These are phyloP conservation scores for Boloria selene DNA, from an alignment of 2,888 invertebrate species.

Conservation along the genomic window DNA sequence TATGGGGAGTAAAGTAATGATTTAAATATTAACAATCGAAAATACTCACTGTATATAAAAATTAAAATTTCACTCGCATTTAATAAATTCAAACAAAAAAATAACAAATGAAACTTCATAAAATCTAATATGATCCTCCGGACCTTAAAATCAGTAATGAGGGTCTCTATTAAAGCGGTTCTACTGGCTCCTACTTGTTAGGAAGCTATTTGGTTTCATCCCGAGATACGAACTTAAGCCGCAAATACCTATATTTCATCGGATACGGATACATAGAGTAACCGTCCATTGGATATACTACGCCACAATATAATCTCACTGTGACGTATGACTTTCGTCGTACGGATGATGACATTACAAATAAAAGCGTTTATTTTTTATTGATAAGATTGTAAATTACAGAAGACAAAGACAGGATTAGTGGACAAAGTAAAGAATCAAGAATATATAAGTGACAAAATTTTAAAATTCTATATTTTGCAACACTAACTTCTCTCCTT, in stretches of 20 bases:
- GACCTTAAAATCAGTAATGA: slow-evolving; percentile 32
- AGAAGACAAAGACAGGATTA: too few relatives aligned
- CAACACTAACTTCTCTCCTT: too few relatives aligned
- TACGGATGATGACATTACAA: background rate
- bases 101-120: background rate
- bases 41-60: too few relatives aligned
- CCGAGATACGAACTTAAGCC: slow-evolving; percentile 27
- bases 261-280: slow-evolving; percentile 19
- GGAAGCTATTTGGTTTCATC: slow-evolving; percentile 32
- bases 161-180: slow-evolving; percentile 35
- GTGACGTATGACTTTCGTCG: slow-evolving; percentile 8
- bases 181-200: slow-evolving; percentile 29
- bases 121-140: slow-evolving; percentile 28
- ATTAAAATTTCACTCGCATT: background rate
- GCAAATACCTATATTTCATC: slow-evolving; percentile 28
- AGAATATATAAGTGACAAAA: too few relatives aligned
- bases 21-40: too few relatives aligned
- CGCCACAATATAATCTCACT: slow-evolving; percentile 10
- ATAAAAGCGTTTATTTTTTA: background rate
- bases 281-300: slow-evolving; percentile 1
- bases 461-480: too few relatives aligned
- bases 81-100: slow-evolving; percentile 14
- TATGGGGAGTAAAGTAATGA: too few relatives aligned
- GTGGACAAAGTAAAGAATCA: too few relatives aligned
- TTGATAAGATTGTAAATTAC: too few relatives aligned